Evolutionary conservation across 2,888 invertebrate species (phyloP), one percentile per base, ranked within the genome.

Genomic region (Troides helena): DNA sequence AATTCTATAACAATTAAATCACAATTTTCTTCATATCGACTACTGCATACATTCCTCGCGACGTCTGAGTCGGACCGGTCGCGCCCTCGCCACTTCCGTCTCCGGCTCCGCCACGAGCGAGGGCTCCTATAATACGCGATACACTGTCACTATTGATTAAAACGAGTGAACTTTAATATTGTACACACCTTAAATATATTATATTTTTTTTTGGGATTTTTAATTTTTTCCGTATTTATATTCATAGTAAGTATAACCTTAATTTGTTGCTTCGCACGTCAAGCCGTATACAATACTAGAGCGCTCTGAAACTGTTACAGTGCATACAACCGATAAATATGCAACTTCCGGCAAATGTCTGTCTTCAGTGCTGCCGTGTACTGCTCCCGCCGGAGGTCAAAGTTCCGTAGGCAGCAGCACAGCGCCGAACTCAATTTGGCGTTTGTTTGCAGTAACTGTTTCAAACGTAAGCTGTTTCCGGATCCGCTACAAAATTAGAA

Each of bases 211-310:
- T 86, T 84, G 81, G 73, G 74, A 74, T 74, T 81, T 85, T 86
- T 80, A 76, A 76, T 81, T 77, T 76, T 74, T 79, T 83, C 80
- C 77, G 79, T 75, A 76, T 79, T 85, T 85, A 85, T 81, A 39
- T 39, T 10, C 39, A 39, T 46, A 46, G 46, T 46, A 46, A 82
- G 81, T 85, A 30, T 30, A 83, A 87, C 80, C 85, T 87, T 88
- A 88, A 84, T 89, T 86, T 88, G 89, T 88, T 86, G 88, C 81
- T 84, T 85, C 76, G 84, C 81, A 85, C 80, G 84, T 88, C 90
- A 88, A 90, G 89, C 87, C 89, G 90, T 87, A 88, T 88, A 90
- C 91, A 90, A 90, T 89, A 90, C 87, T 89, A 90, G 86, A 89
- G 88, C 84, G 80, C 81, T 84, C 86, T 85, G 83, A 82, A 78